phyloP scores from a whole-genome alignment of 2,888 invertebrate genomes.

The Perdita meconis region DNA sequence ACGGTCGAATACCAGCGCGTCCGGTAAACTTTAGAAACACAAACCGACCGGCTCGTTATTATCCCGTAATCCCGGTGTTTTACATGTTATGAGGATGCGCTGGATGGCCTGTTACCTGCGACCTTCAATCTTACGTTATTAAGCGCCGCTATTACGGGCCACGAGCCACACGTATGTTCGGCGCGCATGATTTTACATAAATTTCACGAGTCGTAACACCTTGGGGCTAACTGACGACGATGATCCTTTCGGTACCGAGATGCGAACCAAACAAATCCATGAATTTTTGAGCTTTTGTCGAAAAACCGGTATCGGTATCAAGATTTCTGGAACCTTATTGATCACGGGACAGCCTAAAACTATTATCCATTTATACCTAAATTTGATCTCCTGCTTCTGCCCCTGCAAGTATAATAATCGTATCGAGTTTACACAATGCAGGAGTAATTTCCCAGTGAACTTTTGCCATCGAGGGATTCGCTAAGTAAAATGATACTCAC shows the following conservation, averaged over 20 bases:
- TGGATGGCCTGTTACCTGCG: conserved; percentile 72
- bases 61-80: conserved; percentile 81
- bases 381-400: no score
- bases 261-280: background rate
- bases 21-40: conserved; percentile 68
- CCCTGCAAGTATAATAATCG: no score
- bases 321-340: no score
- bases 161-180: conserved; percentile 48
- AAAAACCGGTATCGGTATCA: background rate
- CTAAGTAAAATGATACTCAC: background rate
- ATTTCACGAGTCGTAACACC: conserved; percentile 71
- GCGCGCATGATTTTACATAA: conserved; percentile 80
- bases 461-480: no score
- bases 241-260: background rate
- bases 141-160: conserved; percentile 50
- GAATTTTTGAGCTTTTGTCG: conserved; percentile 15
- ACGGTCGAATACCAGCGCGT: conserved; percentile 19
- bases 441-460: no score
- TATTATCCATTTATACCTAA: no score
- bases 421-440: no score
- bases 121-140: conserved; percentile 80
- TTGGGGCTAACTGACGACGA: conserved; percentile 20
- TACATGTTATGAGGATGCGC: conserved; percentile 77
- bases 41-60: conserved; percentile 72
- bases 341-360: no score